Base-by-base conservation (phyloP, 2,113 vertebrate species). In the Corvus moneduloides region DNA sequence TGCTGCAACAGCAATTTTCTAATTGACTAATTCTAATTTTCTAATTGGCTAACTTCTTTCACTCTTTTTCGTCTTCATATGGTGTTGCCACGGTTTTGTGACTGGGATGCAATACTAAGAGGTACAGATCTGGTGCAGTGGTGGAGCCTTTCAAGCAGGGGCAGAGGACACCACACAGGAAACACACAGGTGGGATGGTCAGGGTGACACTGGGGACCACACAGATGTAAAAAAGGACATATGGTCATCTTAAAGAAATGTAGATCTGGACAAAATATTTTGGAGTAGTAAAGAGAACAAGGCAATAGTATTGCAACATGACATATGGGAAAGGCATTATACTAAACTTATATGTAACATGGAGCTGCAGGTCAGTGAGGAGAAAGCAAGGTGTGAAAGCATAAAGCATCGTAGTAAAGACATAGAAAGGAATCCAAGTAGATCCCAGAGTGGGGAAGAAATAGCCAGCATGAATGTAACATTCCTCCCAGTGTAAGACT, bases 101-200 rank as follows among this genome's bases (percentile, higher is more conserved):
- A 24, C 33, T 68, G 16, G n/a, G 23, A n/a, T 59, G 11, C 20
- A 51, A 37, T 16, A 21, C 13, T 32, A 49, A 68, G 21, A 44
- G 2, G 1, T 46, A 41, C n/a, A 84, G 33, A 18, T 6, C 14
- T 46, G 24, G 11, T 14, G 9, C 20, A 26, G 18, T 7, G 15
- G 23, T 32, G 30, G 28, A 46, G 20, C 3, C 26, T 41, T 68
- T 68, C 39, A 73, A 69, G 20, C 15, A 20, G 7, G 12, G 30
- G 18, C 13, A 81, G 43, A 52, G 18, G 46, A 11, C 43, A 27
- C 17, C 0, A 0, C 2, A 3, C 13, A 58, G 21, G 16, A 8
- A 63, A 6, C 0, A 1, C 13, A 26, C 4, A 11, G 4, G 26
- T 46, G 33, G 30, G 17, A 23, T 85, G 6, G 14, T 26, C 2